Base-by-base conservation (phyloP, 2,888 invertebrate genomes). In the Papilio demoleus region DNA sequence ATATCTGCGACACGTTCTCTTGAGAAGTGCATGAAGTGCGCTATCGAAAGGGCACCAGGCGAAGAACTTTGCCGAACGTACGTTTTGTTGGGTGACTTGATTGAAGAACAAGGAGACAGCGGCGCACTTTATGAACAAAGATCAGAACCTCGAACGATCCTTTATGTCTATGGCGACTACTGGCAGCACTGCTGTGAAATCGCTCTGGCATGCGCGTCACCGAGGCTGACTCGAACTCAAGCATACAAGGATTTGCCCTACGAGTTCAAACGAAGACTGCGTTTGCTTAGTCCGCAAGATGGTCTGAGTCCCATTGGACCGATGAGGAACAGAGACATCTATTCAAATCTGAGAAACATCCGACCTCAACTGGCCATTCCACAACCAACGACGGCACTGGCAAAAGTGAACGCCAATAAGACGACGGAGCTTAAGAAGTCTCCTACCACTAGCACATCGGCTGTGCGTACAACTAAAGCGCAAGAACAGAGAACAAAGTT, bases 61-160 rank as follows among this genome's bases (percentile, higher is more conserved):
- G 97, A 97, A 72, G 96, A 96, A 81, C 95, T 97, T 0, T 97
- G 98, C 82, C 94, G 95, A 68, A 95, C 97, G 71, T 97, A 97
- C 78, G 92, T 94, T 0, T 92, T 92, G 27, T 83, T 92, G 9
- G 83, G 83, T 8, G 71, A 73, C 1, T 68, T 85, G 0, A 73
- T 83, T 11, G 79, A 77, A 36, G 82, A 85, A 17, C 53, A 31
- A 56, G 53, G 53, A 17, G 53, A 56, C 17, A 56, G 53, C 11
- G 53, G 53, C 17, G 53, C 53, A 31, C 9, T 56, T 9, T 56
- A 31, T 56, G 53, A 56, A 56, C 31, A 31, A 31, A 56, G 53
- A 31, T 9, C 17, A n/a, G 53, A 56, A 56, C 53, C 53, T 17
- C 27, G 53, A 56, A 1, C 53, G n/a, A 56, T 85, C 1, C 74